Percentiles rank a stretch among this genome's conserved stretches.
phyloP scores from a whole-genome alignment of 2,888 invertebrate genomes.

The Drosophila neoperkinsi region DNA sequence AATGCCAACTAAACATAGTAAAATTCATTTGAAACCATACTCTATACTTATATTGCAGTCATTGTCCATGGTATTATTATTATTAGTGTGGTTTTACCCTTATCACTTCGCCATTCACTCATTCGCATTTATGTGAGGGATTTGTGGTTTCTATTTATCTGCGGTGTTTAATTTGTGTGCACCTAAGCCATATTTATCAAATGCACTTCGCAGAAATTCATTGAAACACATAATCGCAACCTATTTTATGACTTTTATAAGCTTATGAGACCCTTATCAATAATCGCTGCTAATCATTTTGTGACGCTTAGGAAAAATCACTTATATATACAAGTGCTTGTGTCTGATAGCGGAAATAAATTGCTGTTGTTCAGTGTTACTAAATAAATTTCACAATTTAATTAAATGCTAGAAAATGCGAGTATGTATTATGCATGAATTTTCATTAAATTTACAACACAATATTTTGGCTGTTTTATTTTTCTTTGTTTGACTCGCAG shows the following conservation, averaged over 20 bases:
- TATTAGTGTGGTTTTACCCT: conserved; percentile 14
- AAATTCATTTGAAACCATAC: conserved; percentile 10
- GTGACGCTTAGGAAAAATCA: conserved; percentile 1
- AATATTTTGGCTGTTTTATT: neutral
- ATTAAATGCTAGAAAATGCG: conserved; percentile 37
- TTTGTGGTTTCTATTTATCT: conserved; percentile 44
- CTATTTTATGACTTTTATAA: neutral
- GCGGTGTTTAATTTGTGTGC: conserved; percentile 15
- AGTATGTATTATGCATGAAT: conserved; percentile 29
- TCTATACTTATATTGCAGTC: conserved; percentile 4
- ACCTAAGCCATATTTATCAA: conserved; percentile 23
- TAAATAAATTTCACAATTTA: conserved; percentile 32
- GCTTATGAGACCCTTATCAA: conserved; percentile 7
- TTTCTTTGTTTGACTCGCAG: conserved; percentile 32
- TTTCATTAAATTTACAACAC: conserved; percentile 36
- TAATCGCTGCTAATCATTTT: conserved; percentile 13
- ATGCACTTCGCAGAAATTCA: conserved; percentile 28
- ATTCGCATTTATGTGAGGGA: neutral
- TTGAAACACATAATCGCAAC: conserved; percentile 29
- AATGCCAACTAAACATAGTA: conserved; percentile 10
- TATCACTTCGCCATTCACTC: neutral
- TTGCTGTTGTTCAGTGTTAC: neutral
- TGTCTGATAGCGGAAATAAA: conserved; percentile 3
- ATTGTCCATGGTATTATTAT: neutral
- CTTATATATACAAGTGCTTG: neutral